These are phyloP conservation scores for Octodon degus DNA, from an alignment of 2,113 vertebrate species.

Conservation along the genomic window DNA sequence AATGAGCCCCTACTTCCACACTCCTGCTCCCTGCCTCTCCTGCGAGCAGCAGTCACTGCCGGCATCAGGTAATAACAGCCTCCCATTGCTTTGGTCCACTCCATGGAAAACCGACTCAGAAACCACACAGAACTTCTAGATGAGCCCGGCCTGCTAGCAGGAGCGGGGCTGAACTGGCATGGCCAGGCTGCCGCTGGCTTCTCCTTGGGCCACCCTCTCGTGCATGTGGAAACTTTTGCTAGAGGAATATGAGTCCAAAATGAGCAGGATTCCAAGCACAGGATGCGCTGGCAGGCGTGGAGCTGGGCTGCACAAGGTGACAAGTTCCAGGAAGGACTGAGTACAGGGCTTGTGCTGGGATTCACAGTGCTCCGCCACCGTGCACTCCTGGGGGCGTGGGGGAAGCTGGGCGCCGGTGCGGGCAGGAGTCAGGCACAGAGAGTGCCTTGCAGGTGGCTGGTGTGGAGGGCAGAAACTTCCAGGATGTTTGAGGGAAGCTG, in stretches of 20 bases:
- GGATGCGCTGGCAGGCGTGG: background rate
- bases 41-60: slow-evolving; percentile 64
- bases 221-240: background rate
- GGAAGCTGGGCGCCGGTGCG: accelerated
- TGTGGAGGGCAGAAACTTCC: background rate
- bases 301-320: background rate
- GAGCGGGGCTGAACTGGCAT: accelerated
- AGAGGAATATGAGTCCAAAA: background rate
- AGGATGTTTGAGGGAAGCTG: background rate
- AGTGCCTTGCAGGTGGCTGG: background rate
- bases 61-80: slow-evolving; percentile 63
- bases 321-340: accelerated
- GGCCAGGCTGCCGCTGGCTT: background rate
- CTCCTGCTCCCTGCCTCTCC: slow-evolving; percentile 16
- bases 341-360: background rate
- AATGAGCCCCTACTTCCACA: slow-evolving; percentile 72
- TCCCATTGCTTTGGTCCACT: background rate
- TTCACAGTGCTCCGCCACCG: background rate
- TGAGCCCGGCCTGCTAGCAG: background rate
- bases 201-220: background rate
- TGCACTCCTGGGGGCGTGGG: background rate
- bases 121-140: slow-evolving; percentile 40
- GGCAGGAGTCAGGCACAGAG: background rate
- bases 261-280: background rate
- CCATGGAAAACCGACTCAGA: slow-evolving; percentile 63